phyloP scores from a whole-genome alignment of 2,888 invertebrate species.

The Euclidia mi region DNA sequence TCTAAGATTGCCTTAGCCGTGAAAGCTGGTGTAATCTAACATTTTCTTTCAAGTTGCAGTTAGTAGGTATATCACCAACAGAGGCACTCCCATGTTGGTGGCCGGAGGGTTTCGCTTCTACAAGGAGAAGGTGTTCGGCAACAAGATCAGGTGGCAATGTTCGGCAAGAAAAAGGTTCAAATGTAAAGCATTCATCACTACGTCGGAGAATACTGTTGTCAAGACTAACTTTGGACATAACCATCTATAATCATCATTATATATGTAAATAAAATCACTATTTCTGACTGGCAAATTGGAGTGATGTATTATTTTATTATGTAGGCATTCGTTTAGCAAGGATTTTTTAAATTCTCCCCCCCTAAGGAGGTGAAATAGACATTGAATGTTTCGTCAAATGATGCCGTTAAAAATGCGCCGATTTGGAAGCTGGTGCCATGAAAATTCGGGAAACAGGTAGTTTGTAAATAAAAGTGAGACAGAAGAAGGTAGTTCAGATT shows the following conservation, averaged over 20 bases:
- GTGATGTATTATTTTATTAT: no score
- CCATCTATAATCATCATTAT: conserved; percentile 11
- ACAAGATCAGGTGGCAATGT: conserved; percentile 14
- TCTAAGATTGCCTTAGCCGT: neutral
- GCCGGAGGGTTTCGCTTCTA: conserved; percentile 62
- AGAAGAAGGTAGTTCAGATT: no score
- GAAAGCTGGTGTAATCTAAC: neutral
- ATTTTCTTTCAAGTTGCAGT: conserved; percentile 14
- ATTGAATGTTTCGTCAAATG: neutral
- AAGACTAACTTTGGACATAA: conserved; percentile 20
- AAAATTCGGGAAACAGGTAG: no score
- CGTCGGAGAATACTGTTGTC: conserved; percentile 18
- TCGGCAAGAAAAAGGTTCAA: conserved; percentile 18
- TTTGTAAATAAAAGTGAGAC: no score
- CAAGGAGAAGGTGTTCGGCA: conserved; percentile 46
- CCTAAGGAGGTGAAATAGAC: no score
- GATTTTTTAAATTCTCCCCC: no score
- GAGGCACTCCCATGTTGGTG: conserved; percentile 44
- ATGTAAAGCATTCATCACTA: conserved; percentile 41
- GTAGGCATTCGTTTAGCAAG: no score
- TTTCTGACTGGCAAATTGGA: no score
- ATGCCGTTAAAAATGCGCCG: no score
- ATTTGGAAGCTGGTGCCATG: no score
- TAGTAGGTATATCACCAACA: conserved; percentile 12
- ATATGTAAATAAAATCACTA: no score